Conservation (phyloP, 2,113 vertebrate genomes). For the Toxotes chatareus region DNA sequence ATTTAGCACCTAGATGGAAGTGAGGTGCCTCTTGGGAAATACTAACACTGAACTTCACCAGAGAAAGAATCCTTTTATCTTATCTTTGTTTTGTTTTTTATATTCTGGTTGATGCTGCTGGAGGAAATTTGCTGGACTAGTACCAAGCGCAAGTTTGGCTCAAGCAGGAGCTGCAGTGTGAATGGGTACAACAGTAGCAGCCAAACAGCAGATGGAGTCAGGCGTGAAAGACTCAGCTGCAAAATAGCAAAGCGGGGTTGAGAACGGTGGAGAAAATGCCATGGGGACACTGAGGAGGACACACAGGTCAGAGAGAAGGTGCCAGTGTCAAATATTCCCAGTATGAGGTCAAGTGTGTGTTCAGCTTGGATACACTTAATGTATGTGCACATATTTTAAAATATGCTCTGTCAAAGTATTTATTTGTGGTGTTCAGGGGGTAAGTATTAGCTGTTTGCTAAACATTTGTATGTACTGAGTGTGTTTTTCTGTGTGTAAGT, state of each 20-base stretch:
- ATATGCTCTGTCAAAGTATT: slow-evolving; percentile 1
- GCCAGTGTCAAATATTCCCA: not conserved
- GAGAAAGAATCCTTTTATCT: slow-evolving; percentile 13
- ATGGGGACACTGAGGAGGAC: not conserved
- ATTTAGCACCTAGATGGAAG: slow-evolving; percentile 51
- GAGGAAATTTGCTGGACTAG: slow-evolving; percentile 32
- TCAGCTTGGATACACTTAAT: not conserved
- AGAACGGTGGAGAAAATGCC: not conserved
- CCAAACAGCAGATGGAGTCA: slow-evolving; percentile 63
- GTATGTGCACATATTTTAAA: not conserved
- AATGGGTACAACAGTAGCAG: slow-evolving; percentile 17
- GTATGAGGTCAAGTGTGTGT: not conserved
- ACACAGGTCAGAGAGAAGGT: slow-evolving; percentile 23
- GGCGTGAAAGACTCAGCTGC: slow-evolving; percentile 51
- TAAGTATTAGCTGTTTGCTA: not conserved
- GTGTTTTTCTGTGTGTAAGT: slow-evolving; percentile 27
- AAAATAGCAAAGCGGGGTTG: slow-evolving; percentile 40
- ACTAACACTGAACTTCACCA: slow-evolving; percentile 9
- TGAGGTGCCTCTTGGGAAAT: slow-evolving; percentile 19
- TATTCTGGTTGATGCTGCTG: not conserved
- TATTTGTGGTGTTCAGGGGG: not conserved
- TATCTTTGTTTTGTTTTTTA: not conserved
- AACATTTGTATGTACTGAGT: slow-evolving; percentile 4
- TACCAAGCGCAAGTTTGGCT: slow-evolving; percentile 38
- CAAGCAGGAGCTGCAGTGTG: slow-evolving; percentile 24